Evolutionary conservation across 1,140 invertebrate genomes (phyloP).

Genomic region (Cylas formicarius): DNA sequence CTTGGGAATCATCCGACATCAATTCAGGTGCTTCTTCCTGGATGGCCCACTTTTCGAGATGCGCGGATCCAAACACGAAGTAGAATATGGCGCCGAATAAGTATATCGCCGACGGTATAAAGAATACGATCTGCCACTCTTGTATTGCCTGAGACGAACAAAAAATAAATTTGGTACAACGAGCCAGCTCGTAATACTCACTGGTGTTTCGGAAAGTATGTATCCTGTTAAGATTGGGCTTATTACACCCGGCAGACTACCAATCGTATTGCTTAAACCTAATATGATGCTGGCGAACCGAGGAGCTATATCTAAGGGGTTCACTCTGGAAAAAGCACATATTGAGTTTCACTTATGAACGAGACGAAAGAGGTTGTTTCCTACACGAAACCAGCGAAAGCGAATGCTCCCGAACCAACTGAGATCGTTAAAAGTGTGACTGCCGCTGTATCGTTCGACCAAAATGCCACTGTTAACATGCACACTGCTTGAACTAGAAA

Average conservation of each 20-base stretch:
- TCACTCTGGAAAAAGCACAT: conserved; percentile 55
- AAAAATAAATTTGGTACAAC: conserved; percentile 45
- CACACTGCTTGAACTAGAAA: conserved; percentile 78
- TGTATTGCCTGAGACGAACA: conserved; percentile 53
- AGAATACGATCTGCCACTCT: conserved; percentile 80
- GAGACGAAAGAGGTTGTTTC: background rate
- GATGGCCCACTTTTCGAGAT: conserved; percentile 70
- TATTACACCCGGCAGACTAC: conserved; percentile 80
- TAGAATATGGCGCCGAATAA: conserved; percentile 70
- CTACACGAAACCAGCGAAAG: conserved; percentile 80
- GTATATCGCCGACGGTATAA: conserved; percentile 71
- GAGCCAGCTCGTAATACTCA: conserved; percentile 32
- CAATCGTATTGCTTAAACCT: conserved; percentile 83
- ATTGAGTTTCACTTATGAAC: background rate
- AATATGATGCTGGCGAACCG: conserved; percentile 74
- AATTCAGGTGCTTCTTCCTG: too few species aligned
- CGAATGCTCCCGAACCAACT: conserved; percentile 80
- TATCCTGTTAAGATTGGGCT: conserved; percentile 72
- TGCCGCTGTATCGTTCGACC: conserved; percentile 55
- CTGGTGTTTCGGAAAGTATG: conserved; percentile 64
- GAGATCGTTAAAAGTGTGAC: conserved; percentile 74
- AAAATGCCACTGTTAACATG: conserved; percentile 70
- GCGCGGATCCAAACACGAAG: conserved; percentile 68
- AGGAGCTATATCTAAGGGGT: conserved; percentile 81
- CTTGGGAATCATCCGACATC: too few species aligned